Percentiles rank a stretch among this genome's conserved stretches.
Evolutionary conservation across 2,113 vertebrate species (phyloP).

Genomic region (Saiga tatarica): DNA sequence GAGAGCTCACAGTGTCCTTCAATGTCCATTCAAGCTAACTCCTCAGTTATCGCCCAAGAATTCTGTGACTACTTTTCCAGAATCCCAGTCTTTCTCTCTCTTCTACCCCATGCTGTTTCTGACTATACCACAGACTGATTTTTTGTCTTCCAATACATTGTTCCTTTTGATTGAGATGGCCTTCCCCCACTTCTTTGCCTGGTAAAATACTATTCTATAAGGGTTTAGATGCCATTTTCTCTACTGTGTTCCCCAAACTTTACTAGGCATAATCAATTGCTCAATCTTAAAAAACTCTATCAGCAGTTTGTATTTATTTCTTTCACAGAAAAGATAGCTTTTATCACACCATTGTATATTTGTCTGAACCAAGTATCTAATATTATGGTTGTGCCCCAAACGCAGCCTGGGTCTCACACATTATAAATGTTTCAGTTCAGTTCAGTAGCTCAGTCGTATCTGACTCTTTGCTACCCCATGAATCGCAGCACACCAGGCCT

Average conservation of each 20-base stretch:
- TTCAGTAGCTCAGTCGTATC: background rate
- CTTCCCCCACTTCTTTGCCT: background rate
- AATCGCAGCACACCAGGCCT: background rate
- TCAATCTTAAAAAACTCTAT: background rate
- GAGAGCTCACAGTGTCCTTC: background rate
- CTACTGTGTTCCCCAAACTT: background rate
- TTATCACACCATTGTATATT: background rate
- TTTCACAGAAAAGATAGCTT: background rate
- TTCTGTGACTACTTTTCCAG: background rate
- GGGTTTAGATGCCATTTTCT: background rate
- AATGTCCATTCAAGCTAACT: background rate
- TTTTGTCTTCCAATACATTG: background rate
- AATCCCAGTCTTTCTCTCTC: background rate
- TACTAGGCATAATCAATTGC: background rate
- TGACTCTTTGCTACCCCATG: accelerated
- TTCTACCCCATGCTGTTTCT: background rate
- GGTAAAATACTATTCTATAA: background rate
- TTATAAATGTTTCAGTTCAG: background rate
- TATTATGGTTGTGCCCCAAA: background rate
- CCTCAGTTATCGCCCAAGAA: background rate
- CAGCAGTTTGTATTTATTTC: background rate
- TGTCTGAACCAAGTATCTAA: background rate
- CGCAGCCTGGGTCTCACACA: background rate
- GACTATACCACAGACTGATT: background rate
- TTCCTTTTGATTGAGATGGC: background rate